Evolutionary conservation across 1,140 invertebrate genomes (phyloP).

Genomic region (Bombus impatiens): DNA sequence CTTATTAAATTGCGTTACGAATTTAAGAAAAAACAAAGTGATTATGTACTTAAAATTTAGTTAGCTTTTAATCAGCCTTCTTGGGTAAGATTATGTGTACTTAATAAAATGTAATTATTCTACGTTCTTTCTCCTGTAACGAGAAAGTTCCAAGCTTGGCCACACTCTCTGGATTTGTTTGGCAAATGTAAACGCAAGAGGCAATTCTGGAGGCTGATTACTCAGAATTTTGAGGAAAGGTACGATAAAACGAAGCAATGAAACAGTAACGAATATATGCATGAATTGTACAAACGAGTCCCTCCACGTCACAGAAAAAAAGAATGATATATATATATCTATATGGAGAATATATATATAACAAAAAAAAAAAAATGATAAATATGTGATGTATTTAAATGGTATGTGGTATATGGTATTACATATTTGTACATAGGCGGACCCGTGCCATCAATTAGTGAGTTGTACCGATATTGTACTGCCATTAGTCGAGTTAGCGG

Average conservation of each 20-base stretch:
- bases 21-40: neutral
- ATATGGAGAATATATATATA: conserved; percentile 76
- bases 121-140: neutral
- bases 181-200: conserved; percentile 16
- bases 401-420: conserved; percentile 82
- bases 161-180: conserved; percentile 58
- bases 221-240: conserved; percentile 70
- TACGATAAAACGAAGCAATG: conserved; percentile 79
- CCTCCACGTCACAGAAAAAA: conserved; percentile 81
- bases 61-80: neutral
- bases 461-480: conserved; percentile 81
- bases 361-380: conserved; percentile 74
- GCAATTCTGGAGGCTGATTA: conserved; percentile 75
- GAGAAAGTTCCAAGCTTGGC: neutral
- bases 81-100: neutral
- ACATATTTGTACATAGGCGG: conserved; percentile 82
- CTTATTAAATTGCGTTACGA: neutral
- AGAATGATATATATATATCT: conserved; percentile 74
- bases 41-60: conserved; percentile 3
- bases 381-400: conserved; percentile 83
- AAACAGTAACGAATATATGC: conserved; percentile 80
- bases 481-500: conserved; percentile 63
- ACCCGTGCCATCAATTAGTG: conserved; percentile 81
- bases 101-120: neutral
- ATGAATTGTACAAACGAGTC: conserved; percentile 82